These are phyloP conservation scores for Drosophila gaucha DNA, from an alignment of 2,888 invertebrate species.

Conservation along the genomic window DNA sequence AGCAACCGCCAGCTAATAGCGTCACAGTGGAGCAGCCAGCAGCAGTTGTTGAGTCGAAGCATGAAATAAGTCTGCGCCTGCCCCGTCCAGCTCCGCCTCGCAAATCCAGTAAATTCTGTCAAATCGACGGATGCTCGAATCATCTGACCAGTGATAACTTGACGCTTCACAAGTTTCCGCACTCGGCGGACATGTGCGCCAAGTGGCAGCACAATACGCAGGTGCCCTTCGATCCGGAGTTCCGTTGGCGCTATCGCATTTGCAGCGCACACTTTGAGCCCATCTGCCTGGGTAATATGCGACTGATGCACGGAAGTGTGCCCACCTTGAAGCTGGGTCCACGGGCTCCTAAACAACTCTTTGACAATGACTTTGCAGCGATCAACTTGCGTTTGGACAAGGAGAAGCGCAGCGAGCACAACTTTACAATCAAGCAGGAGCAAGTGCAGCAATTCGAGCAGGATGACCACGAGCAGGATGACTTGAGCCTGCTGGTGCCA, in stretches of 20 bases:
- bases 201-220: slow-evolving; percentile 77
- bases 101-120: slow-evolving; percentile 73
- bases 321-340: slow-evolving; percentile 70
- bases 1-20: neutral
- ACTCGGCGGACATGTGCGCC: slow-evolving; percentile 56
- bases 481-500: slow-evolving; percentile 41
- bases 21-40: neutral
- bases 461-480: slow-evolving; percentile 22
- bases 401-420: slow-evolving; percentile 11
- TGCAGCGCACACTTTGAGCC: slow-evolving; percentile 76
- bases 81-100: slow-evolving; percentile 50
- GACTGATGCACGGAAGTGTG: slow-evolving; percentile 70
- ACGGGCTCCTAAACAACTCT: slow-evolving; percentile 54
- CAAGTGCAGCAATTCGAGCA: slow-evolving; percentile 3
- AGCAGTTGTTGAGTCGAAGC: neutral
- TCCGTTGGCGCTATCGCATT: slow-evolving; percentile 76
- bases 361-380: slow-evolving; percentile 60
- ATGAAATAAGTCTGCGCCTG: slow-evolving; percentile 29
- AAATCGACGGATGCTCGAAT: slow-evolving; percentile 65
- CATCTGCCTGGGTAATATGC: slow-evolving; percentile 60
- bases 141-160: slow-evolving; percentile 60
- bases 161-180: slow-evolving; percentile 73
- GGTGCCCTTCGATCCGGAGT: slow-evolving; percentile 64
- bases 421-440: slow-evolving; percentile 4
- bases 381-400: slow-evolving; percentile 47